Evolutionary conservation across 1,140 invertebrate species (phyloP).

Genomic region (Calliphora vicina): DNA sequence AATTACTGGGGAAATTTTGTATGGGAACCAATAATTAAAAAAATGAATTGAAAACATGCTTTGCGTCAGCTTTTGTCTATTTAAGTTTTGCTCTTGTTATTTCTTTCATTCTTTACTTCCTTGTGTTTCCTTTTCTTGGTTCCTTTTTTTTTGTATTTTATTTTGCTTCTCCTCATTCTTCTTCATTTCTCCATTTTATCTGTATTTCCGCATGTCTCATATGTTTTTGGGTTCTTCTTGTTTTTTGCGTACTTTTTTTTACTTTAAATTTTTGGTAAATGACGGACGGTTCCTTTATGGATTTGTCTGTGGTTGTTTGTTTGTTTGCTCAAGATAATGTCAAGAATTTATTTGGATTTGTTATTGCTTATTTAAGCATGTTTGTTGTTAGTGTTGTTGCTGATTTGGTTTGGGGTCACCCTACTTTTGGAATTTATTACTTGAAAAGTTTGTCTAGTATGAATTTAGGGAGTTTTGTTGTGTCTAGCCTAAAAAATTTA

Average conservation of each 20-base stretch:
- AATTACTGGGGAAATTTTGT: not conserved
- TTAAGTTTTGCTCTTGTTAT: not conserved
- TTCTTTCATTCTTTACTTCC: not conserved
- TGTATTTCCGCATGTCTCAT: not conserved
- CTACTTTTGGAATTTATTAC: no score
- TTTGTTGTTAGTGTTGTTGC: not conserved
- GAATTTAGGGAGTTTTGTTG: no score
- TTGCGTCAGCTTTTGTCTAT: slow-evolving; percentile 22
- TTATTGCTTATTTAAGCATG: not conserved
- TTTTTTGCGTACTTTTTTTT: not conserved
- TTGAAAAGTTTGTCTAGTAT: no score
- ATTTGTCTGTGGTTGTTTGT: not conserved
- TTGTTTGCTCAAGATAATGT: not conserved
- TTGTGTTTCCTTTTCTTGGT: not conserved
- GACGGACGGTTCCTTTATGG: not conserved
- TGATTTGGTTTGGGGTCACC: not conserved
- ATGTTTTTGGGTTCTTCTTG: not conserved
- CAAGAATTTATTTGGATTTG: not conserved
- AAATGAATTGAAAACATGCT: not conserved
- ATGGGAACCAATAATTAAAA: not conserved
- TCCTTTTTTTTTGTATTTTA: not conserved
- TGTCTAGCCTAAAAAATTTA: no score
- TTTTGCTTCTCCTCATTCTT: not conserved
- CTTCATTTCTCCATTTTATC: not conserved
- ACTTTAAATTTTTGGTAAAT: no score